Base-by-base conservation (phyloP, 1,140 invertebrate genomes). In the Listronotus bonariensis region DNA sequence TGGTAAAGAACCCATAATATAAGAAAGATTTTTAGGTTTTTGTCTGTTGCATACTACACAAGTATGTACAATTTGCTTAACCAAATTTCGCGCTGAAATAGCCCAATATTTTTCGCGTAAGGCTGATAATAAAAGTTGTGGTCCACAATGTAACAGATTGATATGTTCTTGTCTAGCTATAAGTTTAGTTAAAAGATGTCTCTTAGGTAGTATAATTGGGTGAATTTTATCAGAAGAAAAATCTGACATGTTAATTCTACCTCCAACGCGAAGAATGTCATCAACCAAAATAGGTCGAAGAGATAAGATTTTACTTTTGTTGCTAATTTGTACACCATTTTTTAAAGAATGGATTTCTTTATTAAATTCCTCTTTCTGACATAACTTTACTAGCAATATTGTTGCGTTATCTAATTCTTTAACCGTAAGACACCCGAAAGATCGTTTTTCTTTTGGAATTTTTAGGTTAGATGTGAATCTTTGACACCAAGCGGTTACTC, bases 221-320 rank as follows among this genome's bases (percentile, higher is more conserved):
- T 69, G 62, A 55, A 68, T 73, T 52, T 40, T 52, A 8, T 54
- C 54, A 52, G 42, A 71, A 26, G 53, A 3, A 15, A 68, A 51
- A 31, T 51, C 17, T 34, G 70, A 53, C 46, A 70, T 57, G 59
- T 68, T 54, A 32, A 76, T 52, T 51, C 73, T 62, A n/a, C 71
- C 72, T 14, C 69, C 70, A 9, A 76, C 74, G 36, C 71, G 58
- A 15, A 76, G 18, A 42, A 74, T 68, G 36, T 65, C 15, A 17
- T 57, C 45, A 42, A 74, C 63, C 8, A 72, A 49, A 46, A 72
- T 69, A 17, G 74, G 55, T 12, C 43, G 49, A 3, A 71, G 31
- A 36, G 26, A 52, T 6, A 70, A 32, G 11, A 70, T 15, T 42
- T 65, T 60, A 41, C 54, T 68, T 20, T 20, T 40, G 1, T 3